Conservation (phyloP, 1,140 invertebrate genomes). For the Nasonia vitripennis region DNA sequence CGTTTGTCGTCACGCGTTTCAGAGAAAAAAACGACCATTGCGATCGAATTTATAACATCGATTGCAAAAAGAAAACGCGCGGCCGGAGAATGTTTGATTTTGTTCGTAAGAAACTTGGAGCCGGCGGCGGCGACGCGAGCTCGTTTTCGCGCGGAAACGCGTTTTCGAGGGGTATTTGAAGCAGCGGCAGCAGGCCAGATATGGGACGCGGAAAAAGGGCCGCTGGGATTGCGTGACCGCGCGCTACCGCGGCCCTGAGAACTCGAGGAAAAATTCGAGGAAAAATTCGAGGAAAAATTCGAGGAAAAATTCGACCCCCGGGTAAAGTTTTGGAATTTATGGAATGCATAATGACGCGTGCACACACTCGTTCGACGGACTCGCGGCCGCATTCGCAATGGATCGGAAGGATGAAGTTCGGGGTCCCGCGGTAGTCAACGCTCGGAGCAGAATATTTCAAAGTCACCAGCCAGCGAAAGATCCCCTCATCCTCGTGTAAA, state of each 20-base stretch:
- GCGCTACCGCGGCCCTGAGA: too few species aligned
- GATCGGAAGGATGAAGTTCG: neutral
- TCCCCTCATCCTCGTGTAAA: neutral
- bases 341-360: slow-evolving; percentile 1
- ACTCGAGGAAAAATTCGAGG: too few species aligned
- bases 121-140: neutral
- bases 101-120: slow-evolving; percentile 10
- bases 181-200: neutral
- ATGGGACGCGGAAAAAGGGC: too few species aligned
- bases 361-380: too few species aligned
- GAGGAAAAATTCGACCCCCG: neutral
- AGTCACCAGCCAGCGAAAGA: neutral
- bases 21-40: too few species aligned
- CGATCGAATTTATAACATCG: too few species aligned
- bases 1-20: too few species aligned
- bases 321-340: neutral
- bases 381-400: too few species aligned
- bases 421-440: neutral
- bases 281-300: neutral
- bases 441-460: neutral
- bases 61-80: too few species aligned
- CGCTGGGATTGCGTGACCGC: neutral
- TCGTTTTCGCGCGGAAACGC: neutral
- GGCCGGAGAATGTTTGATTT: slow-evolving; percentile 7
- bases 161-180: too few species aligned